phyloP scores from a whole-genome alignment of 2,888 invertebrate genomes.

The Endotricha flammealis region DNA sequence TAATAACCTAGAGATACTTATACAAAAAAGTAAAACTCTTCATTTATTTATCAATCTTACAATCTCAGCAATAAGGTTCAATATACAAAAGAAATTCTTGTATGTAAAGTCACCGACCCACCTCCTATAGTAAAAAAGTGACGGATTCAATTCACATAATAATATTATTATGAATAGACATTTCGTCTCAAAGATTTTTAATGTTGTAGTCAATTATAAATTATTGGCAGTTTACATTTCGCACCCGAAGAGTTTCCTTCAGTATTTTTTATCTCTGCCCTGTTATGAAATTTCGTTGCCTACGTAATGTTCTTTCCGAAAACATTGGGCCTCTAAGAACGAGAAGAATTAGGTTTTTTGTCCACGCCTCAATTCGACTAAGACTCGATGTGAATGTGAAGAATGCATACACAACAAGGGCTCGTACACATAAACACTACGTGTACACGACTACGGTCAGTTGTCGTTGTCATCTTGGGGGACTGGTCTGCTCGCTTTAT shows the following conservation, averaged over 20 bases:
- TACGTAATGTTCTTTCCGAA: no score
- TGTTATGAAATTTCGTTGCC: no score
- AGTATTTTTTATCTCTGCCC: neutral
- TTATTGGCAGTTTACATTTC: slow-evolving; percentile 1
- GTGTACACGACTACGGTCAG: no score
- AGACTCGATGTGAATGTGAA: no score
- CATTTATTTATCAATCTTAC: slow-evolving; percentile 1
- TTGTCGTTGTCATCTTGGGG: no score
- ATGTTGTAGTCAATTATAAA: slow-evolving; percentile 3
- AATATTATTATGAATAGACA: slow-evolving; percentile 15
- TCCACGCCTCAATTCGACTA: no score
- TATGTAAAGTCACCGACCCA: slow-evolving; percentile 22
- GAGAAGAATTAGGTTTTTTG: no score
- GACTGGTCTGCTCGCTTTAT: no score
- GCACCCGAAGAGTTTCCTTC: neutral
- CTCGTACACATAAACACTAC: no score
- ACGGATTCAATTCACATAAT: slow-evolving; percentile 16
- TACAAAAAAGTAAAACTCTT: slow-evolving; percentile 10
- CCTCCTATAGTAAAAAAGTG: slow-evolving; percentile 6
- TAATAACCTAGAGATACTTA: slow-evolving; percentile 24
- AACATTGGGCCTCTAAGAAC: no score
- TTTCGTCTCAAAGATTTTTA: slow-evolving; percentile 10
- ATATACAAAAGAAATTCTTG: neutral
- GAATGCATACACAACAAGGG: no score
- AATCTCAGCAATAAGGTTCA: slow-evolving; percentile 2